These are phyloP conservation scores for Adelphocoris suturalis DNA, from an alignment of 2,888 invertebrate species.

Conservation along the genomic window DNA sequence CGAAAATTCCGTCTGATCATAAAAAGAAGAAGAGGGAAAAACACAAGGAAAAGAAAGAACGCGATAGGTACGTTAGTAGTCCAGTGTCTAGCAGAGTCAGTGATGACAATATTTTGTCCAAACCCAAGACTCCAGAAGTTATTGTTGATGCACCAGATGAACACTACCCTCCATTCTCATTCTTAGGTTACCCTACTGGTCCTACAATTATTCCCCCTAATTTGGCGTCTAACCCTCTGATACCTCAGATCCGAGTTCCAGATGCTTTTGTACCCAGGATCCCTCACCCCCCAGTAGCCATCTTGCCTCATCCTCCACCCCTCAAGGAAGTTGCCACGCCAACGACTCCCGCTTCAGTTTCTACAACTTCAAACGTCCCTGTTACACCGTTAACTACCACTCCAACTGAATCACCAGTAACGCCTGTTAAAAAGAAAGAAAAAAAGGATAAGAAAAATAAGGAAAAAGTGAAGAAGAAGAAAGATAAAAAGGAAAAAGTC, in stretches of 20 bases:
- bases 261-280: constrained; percentile 43
- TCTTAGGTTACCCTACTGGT: constrained; percentile 77
- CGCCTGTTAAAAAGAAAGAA: constrained; percentile 71
- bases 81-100: constrained; percentile 74
- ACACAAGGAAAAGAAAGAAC: constrained; percentile 79
- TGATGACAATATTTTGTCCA: constrained; percentile 83
- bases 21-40: constrained; percentile 81
- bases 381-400: neutral
- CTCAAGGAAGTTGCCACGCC: constrained; percentile 13
- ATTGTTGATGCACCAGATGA: constrained; percentile 74
- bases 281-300: constrained; percentile 13
- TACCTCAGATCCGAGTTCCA: constrained; percentile 63
- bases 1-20: constrained; percentile 65
- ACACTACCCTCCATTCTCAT: constrained; percentile 78
- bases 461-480: constrained; percentile 75
- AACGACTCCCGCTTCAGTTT: neutral
- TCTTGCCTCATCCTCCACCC: neutral
- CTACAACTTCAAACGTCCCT: neutral
- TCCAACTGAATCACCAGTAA: constrained; percentile 18
- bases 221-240: constrained; percentile 72
- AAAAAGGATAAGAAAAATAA: constrained; percentile 73
- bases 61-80: constrained; percentile 75
- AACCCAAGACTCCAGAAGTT: constrained; percentile 80
- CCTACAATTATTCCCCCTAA: constrained; percentile 80
- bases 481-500: constrained; percentile 75